These are phyloP conservation scores for Ursus arctos DNA, from an alignment of 2,113 vertebrate genomes.

Conservation along the genomic window DNA sequence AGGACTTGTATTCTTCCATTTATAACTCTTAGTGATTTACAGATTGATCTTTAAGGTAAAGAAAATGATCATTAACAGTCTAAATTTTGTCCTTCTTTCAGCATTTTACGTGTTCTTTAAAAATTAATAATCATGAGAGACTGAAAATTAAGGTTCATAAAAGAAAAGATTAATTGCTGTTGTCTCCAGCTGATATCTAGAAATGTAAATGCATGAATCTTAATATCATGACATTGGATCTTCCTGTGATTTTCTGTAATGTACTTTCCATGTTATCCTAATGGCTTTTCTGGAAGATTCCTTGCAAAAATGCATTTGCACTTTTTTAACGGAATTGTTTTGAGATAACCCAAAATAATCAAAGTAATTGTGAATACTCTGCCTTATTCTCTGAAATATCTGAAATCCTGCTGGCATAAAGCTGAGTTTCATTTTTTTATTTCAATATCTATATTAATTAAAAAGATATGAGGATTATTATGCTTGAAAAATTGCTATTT, in stretches of 20 bases:
- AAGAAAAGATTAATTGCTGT: slow-evolving; percentile 68
- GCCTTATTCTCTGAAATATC: slow-evolving; percentile 62
- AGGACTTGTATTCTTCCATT: not conserved
- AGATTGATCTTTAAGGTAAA: not conserved
- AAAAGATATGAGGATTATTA: slow-evolving; percentile 70
- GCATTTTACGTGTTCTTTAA: slow-evolving; percentile 47
- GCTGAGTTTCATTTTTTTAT: slow-evolving; percentile 73
- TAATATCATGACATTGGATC: slow-evolving; percentile 37
- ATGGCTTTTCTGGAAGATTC: slow-evolving; percentile 50
- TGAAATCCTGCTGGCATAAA: slow-evolving; percentile 55
- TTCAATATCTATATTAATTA: slow-evolving; percentile 80
- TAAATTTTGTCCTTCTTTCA: slow-evolving; percentile 47
- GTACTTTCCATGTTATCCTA: slow-evolving; percentile 48
- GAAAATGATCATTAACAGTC: not conserved
- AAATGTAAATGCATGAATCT: slow-evolving; percentile 27
- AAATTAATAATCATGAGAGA: slow-evolving; percentile 58
- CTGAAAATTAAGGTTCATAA: slow-evolving; percentile 57
- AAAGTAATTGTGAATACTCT: slow-evolving; percentile 69
- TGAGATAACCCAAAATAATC: slow-evolving; percentile 60
- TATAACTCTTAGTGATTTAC: not conserved
- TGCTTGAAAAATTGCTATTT: slow-evolving; percentile 83
- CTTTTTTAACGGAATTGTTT: not conserved
- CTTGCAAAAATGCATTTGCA: slow-evolving; percentile 3
- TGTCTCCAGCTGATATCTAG: slow-evolving; percentile 34
- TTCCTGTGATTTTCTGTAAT: slow-evolving; percentile 23